Evolutionary conservation across 1,140 invertebrate genomes (phyloP).

Genomic region (Pachypeltis micranthus): DNA sequence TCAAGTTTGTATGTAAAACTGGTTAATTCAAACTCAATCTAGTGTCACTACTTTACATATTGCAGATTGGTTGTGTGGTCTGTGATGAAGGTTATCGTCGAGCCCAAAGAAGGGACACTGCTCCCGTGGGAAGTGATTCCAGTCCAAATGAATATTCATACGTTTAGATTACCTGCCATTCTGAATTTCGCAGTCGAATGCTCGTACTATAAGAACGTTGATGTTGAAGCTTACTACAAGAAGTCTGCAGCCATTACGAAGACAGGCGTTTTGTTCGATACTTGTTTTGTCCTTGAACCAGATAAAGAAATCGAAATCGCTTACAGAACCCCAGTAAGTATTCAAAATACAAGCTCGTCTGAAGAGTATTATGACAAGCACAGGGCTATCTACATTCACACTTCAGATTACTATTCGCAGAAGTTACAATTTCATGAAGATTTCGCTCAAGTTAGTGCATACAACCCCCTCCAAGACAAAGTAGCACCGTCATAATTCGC

Average conservation of each 20-base stretch:
- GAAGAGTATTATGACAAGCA: no score
- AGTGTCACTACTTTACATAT: neutral
- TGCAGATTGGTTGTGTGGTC: neutral
- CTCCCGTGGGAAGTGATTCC: neutral
- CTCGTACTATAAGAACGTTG: neutral
- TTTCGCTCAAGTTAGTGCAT: no score
- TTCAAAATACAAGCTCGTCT: neutral
- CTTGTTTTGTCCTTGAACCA: neutral
- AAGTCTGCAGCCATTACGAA: neutral
- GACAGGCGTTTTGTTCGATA: neutral
- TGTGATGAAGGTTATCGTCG: neutral
- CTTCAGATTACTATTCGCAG: no score
- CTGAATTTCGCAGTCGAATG: neutral
- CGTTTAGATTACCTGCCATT: neutral
- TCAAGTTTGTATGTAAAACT: neutral
- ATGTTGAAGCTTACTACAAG: neutral
- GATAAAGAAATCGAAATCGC: neutral
- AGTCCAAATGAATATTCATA: neutral
- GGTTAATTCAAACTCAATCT: no score
- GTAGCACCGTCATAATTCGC: no score
- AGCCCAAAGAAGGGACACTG: neutral
- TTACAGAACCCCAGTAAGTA: neutral
- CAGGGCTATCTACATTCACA: no score
- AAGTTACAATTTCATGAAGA: no score
- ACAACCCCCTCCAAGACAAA: no score